Evolutionary conservation across 2,888 invertebrate species (phyloP).

Genomic region (Torymus texanus): DNA sequence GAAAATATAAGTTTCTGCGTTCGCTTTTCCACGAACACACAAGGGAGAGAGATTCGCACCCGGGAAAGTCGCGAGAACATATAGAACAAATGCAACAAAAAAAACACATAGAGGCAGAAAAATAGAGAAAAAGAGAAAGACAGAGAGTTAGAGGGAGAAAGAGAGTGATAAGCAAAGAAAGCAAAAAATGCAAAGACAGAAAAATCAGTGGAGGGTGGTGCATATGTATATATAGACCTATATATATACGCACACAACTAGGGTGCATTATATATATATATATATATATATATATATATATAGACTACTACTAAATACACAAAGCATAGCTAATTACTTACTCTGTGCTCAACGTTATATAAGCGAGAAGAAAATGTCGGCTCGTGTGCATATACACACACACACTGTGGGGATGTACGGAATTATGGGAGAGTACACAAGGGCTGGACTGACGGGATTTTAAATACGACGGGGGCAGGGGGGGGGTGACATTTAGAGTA

Average conservation of each 20-base stretch:
- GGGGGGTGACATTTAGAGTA: neutral
- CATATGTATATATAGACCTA: neutral
- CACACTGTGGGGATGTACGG: too few relatives aligned
- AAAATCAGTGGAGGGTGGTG: neutral
- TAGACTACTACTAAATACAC: neutral
- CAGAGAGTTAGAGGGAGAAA: neutral
- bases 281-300: neutral
- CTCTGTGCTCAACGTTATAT: conserved; percentile 20
- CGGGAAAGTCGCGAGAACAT: too few relatives aligned
- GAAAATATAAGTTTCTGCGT: too few relatives aligned
- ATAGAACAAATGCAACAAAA: too few relatives aligned
- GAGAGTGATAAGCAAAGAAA: neutral
- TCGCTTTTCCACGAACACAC: too few relatives aligned
- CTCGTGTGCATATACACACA: conserved; percentile 21
- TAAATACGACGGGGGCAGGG: neutral
- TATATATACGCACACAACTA: neutral
- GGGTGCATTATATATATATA: too few relatives aligned
- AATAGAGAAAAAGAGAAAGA: too few relatives aligned
- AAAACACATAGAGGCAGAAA: too few relatives aligned
- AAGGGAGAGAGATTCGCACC: too few relatives aligned
- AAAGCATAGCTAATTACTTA: conserved; percentile 51
- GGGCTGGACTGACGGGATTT: neutral
- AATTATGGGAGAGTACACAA: neutral
- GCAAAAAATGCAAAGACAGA: conserved; percentile 8
- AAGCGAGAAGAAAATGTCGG: conserved; percentile 22